Conservation (phyloP, 2,888 invertebrate species). For the Phasia obesa region DNA sequence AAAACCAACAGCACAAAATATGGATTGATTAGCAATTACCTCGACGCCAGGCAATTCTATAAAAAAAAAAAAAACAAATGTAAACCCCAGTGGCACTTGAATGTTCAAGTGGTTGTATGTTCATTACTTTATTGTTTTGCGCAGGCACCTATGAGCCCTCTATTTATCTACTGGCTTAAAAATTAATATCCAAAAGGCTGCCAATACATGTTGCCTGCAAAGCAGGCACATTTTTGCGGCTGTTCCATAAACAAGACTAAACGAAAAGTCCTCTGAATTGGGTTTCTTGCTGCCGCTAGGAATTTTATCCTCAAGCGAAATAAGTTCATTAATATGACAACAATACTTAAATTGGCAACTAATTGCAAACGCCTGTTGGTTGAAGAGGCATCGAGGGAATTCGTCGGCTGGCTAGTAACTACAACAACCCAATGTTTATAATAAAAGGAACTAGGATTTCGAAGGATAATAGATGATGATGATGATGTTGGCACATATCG, state of each 20-base stretch:
- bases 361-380: slow-evolving; percentile 38
- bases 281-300: background rate
- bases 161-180: background rate
- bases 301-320: background rate
- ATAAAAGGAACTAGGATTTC: too few species aligned
- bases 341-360: slow-evolving; percentile 22
- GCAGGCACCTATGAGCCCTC: background rate
- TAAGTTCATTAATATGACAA: slow-evolving; percentile 23
- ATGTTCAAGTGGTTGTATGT: too few species aligned
- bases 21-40: too few species aligned
- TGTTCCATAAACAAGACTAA: background rate
- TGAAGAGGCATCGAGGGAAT: background rate
- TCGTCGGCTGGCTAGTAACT: too few species aligned
- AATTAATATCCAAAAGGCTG: background rate
- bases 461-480: background rate
- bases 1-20: too few species aligned
- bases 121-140: background rate
- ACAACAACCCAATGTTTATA: too few species aligned
- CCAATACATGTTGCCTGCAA: background rate
- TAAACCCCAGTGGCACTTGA: too few species aligned
- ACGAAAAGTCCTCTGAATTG: background rate
- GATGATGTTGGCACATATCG: slow-evolving; percentile 2
- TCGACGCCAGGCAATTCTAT: slow-evolving; percentile 8
- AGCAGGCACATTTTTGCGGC: background rate
- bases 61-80: slow-evolving; percentile 1